Base-by-base conservation (phyloP, 2,888 invertebrate species). In the Lucinisca nassula region DNA sequence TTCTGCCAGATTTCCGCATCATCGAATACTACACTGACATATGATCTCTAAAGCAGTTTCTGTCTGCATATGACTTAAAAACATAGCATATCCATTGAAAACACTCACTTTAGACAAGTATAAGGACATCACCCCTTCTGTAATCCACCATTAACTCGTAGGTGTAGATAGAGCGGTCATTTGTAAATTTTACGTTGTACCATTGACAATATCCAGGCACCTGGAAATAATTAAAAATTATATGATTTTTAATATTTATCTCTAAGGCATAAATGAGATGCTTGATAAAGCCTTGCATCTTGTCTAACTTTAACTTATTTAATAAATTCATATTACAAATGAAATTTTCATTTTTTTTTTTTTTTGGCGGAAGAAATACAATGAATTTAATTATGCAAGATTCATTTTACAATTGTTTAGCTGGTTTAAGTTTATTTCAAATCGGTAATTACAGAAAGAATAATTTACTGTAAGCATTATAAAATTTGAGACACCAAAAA, bases 161-260 rank as follows among this genome's bases (percentile, higher is more conserved):
- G 17, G 76, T 76, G 58, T 76, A 76, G 24, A 76, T 76, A 1
- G 76, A 55, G 2, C 76, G 32, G 37, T 55, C 76, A 21, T 37
- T 58, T n/a, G 32, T 35, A n/a, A 55, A 76, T 55, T 76, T 55
- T 0, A 55, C 49, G n/a, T 75, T 75, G 51, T 51, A 75, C 75
- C 49, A 75, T 1, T 75, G 49, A 17, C 51, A 51, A 24, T 51
- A 75, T n/a, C 75, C 75, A 51, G 49, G 75, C 21, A 75, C 75
- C 75, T 75, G 51, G 2, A 49, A 75, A 75, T 27, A 12, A 51
- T 51, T 12, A 21, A 51, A 12, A 51, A 8, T 51, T 51, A 51
- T 51, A 21, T 21, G 21, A 51, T 51, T 51, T 51, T 51, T 51
- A 51, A n/a, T 21, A 51, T n/a, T n/a, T 14, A 51, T 21, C 51